Percentiles rank a stretch among this genome's conserved stretches.
phyloP scores from a whole-genome alignment of 2,113 vertebrate genomes.

The Sialia sialis region DNA sequence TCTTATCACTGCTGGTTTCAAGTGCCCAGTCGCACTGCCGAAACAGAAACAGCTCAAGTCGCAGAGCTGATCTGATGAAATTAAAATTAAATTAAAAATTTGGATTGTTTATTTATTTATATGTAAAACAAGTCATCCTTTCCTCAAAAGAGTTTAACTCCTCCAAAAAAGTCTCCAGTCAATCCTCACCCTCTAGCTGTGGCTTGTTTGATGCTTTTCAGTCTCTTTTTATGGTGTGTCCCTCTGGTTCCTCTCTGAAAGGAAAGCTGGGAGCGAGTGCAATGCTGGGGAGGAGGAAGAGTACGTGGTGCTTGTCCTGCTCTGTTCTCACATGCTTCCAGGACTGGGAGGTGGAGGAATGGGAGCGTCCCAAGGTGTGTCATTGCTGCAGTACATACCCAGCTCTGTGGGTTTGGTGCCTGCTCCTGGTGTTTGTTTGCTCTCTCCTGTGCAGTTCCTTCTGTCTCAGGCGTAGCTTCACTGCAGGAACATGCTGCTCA shows the following conservation, averaged over 20 bases:
- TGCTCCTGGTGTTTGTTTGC: background rate
- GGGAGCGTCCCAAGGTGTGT: constrained; percentile 17
- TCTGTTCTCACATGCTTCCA: constrained; percentile 10
- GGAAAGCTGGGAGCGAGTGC: background rate
- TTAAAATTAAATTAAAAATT: background rate
- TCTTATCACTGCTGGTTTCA: background rate
- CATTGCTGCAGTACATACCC: rapidly evolving
- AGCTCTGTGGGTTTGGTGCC: background rate
- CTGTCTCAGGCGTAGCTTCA: background rate
- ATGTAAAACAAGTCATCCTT: background rate
- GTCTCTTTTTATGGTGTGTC: background rate
- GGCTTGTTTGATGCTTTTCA: background rate
- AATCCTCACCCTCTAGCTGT: background rate
- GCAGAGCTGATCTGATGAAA: background rate
- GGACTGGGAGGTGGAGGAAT: background rate
- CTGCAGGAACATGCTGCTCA: background rate
- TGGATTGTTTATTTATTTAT: background rate
- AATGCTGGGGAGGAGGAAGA: background rate
- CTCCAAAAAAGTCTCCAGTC: background rate
- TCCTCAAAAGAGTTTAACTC: background rate
- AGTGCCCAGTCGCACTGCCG: background rate
- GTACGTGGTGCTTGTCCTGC: rapidly evolving
- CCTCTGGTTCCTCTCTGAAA: background rate
- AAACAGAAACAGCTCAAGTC: background rate
- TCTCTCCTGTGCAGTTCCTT: background rate